Base-by-base conservation (phyloP, 2,888 invertebrate genomes). In the Dione vanillae region DNA sequence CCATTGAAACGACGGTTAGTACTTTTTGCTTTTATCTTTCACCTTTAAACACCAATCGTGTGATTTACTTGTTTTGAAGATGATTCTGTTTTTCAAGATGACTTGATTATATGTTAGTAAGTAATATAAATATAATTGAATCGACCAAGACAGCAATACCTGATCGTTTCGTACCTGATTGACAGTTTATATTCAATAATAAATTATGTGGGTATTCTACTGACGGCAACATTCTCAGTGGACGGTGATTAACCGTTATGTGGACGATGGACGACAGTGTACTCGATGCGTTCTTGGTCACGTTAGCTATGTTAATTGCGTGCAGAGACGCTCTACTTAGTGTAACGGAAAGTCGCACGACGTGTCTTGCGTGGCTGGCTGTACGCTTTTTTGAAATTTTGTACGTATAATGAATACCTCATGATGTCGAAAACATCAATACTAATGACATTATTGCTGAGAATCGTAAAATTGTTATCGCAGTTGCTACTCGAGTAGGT, bases 311-410 rank as follows among this genome's bases (percentile, higher is more conserved):
- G 78, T 77, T 78, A 76, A 82, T 85, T 80, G 88, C 89, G 86
- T 87, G 88, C 80, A 73, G 86, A 81, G 81, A 77, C 84, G 90
- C 88, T 89, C 89, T 86, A 89, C 81, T 90, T 87, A 77, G 78
- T 80, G 78, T 84, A 86, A 84, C 87, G 85, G 85, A 81, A 84
- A 80, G 78, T 83, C 77, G 85, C 62, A 16, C 67, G 62, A 51
- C 76, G 86, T 59, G 65, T 49, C 51, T 59, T 52, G 70, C 84
- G 83, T 86, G 82, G 75, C 69, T 74, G 65, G 71, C 66, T 74
- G 68, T 73, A 52, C 64, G 62, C 79, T 83, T 86, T 84, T 83
- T 83, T 80, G 77, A 81, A 71, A 81, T 75, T 77, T 76, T 74
- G 74, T 78, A 80, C 76, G 78, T 65, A 74, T 76, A 71, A 73